Evolutionary conservation across 1,140 invertebrate genomes (phyloP).

Genomic region (Battus philenor): DNA sequence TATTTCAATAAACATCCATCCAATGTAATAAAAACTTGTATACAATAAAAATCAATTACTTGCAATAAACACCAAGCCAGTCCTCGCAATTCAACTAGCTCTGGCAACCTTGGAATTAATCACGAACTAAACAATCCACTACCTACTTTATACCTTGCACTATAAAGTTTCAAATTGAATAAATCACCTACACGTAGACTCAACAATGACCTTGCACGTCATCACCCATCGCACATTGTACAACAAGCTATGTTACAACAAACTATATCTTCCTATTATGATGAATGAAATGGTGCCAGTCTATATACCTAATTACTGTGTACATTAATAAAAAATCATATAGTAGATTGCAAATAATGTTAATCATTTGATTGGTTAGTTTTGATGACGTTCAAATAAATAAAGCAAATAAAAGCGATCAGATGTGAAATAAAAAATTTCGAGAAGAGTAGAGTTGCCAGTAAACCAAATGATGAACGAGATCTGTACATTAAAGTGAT

Average conservation of each 20-base stretch:
- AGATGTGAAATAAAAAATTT: conserved; percentile 61
- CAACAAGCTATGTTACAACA: conserved; percentile 23
- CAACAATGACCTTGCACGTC: conserved; percentile 49
- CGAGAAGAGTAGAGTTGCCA: conserved; percentile 52
- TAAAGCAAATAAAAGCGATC: conserved; percentile 64
- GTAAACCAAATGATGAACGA: conserved; percentile 58
- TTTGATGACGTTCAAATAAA: conserved; percentile 61
- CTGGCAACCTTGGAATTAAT: conserved; percentile 42
- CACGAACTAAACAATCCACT: conserved; percentile 26
- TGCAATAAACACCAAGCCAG: conserved; percentile 28
- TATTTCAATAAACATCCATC: conserved; percentile 1
- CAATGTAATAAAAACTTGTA: conserved; percentile 3
- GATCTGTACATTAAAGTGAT: conserved; percentile 62
- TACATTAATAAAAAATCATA: conserved; percentile 44
- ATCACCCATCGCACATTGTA: conserved; percentile 39
- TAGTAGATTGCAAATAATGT: conserved; percentile 51
- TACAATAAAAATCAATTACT: conserved; percentile 19
- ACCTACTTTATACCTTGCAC: conserved; percentile 33
- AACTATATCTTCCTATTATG: conserved; percentile 34
- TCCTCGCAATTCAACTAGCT: conserved; percentile 31
- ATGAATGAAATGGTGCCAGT: conserved; percentile 55
- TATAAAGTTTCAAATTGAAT: conserved; percentile 32
- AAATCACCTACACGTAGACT: conserved; percentile 23
- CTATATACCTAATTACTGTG: conserved; percentile 53
- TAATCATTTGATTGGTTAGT: conserved; percentile 60